phyloP scores from a whole-genome alignment of 2,888 invertebrate genomes.

The Macropis europaea region DNA sequence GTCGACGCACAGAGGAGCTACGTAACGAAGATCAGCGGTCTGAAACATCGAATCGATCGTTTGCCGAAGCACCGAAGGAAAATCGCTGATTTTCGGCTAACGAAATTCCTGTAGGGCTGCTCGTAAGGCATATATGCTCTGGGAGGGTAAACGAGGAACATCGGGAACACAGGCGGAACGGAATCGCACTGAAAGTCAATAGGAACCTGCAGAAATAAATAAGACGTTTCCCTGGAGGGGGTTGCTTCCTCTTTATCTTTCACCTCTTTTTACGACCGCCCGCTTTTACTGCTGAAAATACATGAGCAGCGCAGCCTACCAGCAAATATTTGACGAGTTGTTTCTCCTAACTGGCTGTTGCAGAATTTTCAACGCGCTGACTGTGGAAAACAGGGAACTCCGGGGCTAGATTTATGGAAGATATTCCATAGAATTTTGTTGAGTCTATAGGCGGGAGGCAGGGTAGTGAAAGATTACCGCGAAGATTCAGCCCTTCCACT shows the following conservation, averaged over 20 bases:
- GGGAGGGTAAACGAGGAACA: background rate
- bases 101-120: constrained; percentile 5
- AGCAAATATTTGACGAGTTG: constrained; percentile 36
- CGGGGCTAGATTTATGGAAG: no score
- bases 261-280: constrained; percentile 7
- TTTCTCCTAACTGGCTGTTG: no score
- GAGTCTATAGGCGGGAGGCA: no score
- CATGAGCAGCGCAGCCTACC: constrained; percentile 9
- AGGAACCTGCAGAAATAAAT: constrained; percentile 42
- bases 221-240: constrained; percentile 12
- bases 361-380: no score
- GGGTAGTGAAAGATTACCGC: no score
- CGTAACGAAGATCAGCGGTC: no score
- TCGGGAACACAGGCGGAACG: background rate
- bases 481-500: no score
- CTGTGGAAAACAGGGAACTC: no score
- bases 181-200: constrained; percentile 18
- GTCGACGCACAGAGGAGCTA: no score
- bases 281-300: constrained; percentile 5
- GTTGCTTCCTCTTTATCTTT: constrained; percentile 11
- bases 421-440: no score
- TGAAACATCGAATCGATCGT: constrained; percentile 9
- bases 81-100: constrained; percentile 13
- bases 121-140: background rate
- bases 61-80: background rate